Evolutionary conservation across 2,113 vertebrate species (phyloP).

Genomic region (Apus apus): DNA sequence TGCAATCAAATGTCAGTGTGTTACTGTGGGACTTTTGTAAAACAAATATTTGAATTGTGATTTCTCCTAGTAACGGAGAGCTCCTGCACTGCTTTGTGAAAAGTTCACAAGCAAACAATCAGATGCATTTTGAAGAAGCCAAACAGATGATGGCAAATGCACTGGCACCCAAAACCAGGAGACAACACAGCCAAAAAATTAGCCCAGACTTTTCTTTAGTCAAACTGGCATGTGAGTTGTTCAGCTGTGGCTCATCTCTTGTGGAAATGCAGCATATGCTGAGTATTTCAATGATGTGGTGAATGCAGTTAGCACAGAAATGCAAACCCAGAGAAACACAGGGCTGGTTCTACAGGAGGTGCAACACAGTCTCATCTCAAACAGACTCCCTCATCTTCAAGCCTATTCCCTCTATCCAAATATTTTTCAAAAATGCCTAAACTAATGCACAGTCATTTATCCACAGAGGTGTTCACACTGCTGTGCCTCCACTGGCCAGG

Average conservation of each 20-base stretch:
- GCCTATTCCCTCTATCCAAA: neutral
- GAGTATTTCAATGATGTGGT: constrained; percentile 22
- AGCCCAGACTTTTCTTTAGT: neutral
- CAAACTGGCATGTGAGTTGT: neutral
- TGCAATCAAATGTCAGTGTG: neutral
- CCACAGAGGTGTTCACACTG: neutral
- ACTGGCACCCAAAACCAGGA: neutral
- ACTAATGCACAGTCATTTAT: neutral
- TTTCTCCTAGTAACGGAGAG: neutral
- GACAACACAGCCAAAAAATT: neutral
- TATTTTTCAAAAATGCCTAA: neutral
- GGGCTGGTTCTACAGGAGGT: neutral
- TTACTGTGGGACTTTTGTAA: neutral
- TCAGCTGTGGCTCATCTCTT: constrained; percentile 29
- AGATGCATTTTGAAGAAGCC: neutral
- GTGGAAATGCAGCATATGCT: constrained; percentile 8
- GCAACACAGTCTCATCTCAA: neutral
- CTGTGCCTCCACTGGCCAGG: neutral
- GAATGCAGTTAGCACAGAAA: constrained; percentile 32
- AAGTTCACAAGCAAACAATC: neutral
- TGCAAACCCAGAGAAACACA: neutral
- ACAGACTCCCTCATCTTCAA: neutral
- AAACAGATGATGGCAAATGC: neutral
- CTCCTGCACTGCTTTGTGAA: neutral
- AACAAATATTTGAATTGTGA: neutral